Conservation (phyloP, 2,797 vertebrate species). For the Nyctalus aviator region DNA sequence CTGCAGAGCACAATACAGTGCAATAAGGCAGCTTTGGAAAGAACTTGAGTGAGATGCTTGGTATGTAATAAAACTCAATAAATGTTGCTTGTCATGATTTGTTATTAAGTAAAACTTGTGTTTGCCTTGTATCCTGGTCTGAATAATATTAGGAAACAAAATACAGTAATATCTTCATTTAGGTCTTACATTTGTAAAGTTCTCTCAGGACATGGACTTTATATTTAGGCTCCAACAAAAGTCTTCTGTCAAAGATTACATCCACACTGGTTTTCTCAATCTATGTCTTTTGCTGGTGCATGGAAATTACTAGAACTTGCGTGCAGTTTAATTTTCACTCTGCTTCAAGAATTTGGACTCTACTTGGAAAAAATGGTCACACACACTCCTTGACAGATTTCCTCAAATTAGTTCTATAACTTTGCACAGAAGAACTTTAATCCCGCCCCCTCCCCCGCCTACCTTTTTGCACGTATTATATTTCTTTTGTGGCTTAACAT, state of each 20-base stretch:
- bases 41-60: neutral
- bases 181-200: neutral
- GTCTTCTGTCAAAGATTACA: conserved; percentile 28
- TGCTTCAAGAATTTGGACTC: conserved; percentile 56
- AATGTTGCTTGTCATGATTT: neutral
- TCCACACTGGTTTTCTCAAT: neutral
- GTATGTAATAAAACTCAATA: neutral
- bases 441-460: too few species aligned
- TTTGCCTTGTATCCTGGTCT: neutral
- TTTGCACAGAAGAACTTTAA: conserved; percentile 31
- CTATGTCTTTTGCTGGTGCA: neutral
- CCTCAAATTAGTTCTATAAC: conserved; percentile 36
- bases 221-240: conserved; percentile 14
- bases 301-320: conserved; percentile 43
- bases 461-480: conserved; percentile 39
- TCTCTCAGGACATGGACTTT: neutral
- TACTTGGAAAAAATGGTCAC: conserved; percentile 55
- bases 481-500: conserved; percentile 68
- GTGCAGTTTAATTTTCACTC: neutral
- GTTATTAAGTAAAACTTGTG: neutral
- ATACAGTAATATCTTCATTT: neutral
- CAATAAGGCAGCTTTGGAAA: neutral
- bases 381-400: conserved; percentile 49
- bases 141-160: conserved; percentile 2
- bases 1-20: neutral